These are phyloP conservation scores for Antheraea pernyi DNA, from an alignment of 1,140 invertebrate genomes.

Conservation along the genomic window DNA sequence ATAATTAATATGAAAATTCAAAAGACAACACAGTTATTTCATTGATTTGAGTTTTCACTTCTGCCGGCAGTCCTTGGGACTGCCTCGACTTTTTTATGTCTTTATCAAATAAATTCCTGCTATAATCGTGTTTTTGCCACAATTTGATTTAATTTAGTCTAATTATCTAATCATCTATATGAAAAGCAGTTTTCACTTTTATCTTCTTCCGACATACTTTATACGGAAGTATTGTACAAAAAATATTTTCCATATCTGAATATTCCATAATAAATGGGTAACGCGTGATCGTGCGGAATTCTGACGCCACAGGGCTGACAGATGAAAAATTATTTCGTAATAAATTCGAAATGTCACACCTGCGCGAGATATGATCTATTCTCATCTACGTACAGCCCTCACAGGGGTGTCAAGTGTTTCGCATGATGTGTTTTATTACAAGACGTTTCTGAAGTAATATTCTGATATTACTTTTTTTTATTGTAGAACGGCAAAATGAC, in stretches of 20 bases:
- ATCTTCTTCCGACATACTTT: too few relatives aligned
- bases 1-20: too few relatives aligned
- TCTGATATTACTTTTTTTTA: background rate
- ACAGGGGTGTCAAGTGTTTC: background rate
- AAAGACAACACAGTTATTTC: too few relatives aligned
- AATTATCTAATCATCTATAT: too few relatives aligned
- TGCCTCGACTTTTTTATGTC: too few relatives aligned
- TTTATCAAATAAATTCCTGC: too few relatives aligned
- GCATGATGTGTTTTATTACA: background rate
- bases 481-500: too few relatives aligned
- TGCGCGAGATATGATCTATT: background rate
- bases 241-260: slow-evolving; percentile 8
- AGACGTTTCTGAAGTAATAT: background rate
- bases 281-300: slow-evolving; percentile 20
- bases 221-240: background rate
- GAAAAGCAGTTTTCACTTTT: too few relatives aligned
- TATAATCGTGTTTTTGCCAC: too few relatives aligned
- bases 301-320: slow-evolving; percentile 16
- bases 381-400: background rate
- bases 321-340: slow-evolving; percentile 25
- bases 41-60: too few relatives aligned
- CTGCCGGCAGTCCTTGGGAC: too few relatives aligned
- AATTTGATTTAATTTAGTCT: too few relatives aligned
- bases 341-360: slow-evolving; percentile 10
- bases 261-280: slow-evolving; percentile 21